Conservation (phyloP, 2,888 invertebrate genomes). For the Gasteruption jaculator region DNA sequence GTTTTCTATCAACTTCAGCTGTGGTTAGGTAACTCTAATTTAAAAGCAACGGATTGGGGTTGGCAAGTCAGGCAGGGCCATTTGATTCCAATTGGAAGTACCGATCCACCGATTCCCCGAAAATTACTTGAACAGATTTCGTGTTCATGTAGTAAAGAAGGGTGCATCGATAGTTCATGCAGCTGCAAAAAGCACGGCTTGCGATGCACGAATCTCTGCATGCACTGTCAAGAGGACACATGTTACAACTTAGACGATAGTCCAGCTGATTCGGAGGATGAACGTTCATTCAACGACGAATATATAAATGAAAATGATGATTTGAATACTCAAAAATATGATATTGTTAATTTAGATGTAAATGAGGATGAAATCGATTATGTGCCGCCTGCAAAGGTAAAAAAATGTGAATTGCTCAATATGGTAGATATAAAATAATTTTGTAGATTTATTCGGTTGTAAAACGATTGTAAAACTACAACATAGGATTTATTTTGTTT, state of each 20-base stretch:
- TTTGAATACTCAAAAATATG: too few species aligned
- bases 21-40: conserved; percentile 23
- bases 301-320: too few species aligned
- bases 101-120: conserved; percentile 23
- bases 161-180: conserved; percentile 22
- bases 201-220: conserved; percentile 23
- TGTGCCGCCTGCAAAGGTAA: too few species aligned
- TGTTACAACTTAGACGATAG: conserved; percentile 21
- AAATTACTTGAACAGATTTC: conserved; percentile 22
- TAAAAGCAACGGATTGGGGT: conserved; percentile 24
- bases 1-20: conserved; percentile 27
- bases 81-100: conserved; percentile 24
- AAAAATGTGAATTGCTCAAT: too few species aligned
- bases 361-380: too few species aligned
- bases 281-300: too few species aligned
- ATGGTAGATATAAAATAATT: too few species aligned
- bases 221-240: conserved; percentile 23
- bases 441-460: too few species aligned
- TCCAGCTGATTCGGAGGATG: conserved; percentile 14
- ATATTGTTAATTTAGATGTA: too few species aligned
- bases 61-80: conserved; percentile 22
- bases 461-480: too few species aligned
- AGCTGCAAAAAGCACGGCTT: conserved; percentile 22
- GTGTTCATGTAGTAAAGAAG: conserved; percentile 18
- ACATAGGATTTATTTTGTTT: too few species aligned